A percentile compares a stretch with the other conserved stretches of the same genome.
phyloP scores from a whole-genome alignment of 2,113 vertebrate species.

The Microtus pennsylvanicus region DNA sequence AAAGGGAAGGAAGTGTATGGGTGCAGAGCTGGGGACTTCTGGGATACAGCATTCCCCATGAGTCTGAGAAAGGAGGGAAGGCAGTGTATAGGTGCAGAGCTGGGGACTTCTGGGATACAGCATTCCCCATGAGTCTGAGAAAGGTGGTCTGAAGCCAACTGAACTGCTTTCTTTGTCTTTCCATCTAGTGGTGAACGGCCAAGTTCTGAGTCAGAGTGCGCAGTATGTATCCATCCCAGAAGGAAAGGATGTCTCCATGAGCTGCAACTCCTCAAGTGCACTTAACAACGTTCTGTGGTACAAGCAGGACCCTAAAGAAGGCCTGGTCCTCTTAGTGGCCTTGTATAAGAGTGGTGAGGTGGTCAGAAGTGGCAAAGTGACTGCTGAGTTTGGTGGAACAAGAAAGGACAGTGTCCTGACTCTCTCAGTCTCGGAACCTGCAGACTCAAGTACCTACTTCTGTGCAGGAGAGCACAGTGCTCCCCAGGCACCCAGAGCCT shows the following conservation, averaged over 20 bases:
- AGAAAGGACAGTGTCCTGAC: constrained; percentile 44
- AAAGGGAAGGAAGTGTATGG: neutral
- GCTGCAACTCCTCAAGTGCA: constrained; percentile 26
- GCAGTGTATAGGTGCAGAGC: too few species aligned
- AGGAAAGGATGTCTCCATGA: neutral
- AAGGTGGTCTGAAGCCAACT: neutral
- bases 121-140: neutral
- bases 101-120: neutral
- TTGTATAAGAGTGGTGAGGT: neutral
- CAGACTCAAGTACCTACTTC: constrained; percentile 39
- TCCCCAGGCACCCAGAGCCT: constrained; percentile 12
- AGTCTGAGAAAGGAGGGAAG: neutral
- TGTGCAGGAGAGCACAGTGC: neutral
- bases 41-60: neutral
- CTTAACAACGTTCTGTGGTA: neutral
- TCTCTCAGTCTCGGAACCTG: neutral
- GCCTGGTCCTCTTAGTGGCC: neutral
- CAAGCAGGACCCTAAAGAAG: constrained; percentile 19
- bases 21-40: neutral
- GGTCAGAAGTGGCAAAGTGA: constrained; percentile 18
- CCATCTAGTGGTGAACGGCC: neutral
- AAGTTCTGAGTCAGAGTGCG: constrained; percentile 57
- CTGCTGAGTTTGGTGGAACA: neutral
- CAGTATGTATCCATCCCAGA: neutral
- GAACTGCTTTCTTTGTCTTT: constrained; percentile 40